phyloP scores from a whole-genome alignment of 2,888 invertebrate genomes.

The Bombylius discolor region DNA sequence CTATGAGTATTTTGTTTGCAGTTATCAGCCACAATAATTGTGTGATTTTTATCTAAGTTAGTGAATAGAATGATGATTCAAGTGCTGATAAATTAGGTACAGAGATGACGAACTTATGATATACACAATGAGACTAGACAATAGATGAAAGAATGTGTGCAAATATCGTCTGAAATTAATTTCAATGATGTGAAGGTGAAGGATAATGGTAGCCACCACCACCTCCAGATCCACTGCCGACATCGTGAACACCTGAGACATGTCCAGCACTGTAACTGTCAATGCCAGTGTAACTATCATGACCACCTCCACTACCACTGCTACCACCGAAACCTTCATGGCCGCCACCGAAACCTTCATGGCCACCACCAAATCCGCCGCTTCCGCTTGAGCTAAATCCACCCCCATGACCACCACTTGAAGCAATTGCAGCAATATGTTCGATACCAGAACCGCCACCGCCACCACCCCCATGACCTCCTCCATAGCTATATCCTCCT shows the following conservation, averaged over 20 bases:
- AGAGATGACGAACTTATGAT: conserved; percentile 6
- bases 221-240: conserved; percentile 6
- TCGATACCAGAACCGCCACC: conserved; percentile 1
- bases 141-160: background rate
- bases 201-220: conserved; percentile 22
- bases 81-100: conserved; percentile 10
- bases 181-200: conserved; percentile 18
- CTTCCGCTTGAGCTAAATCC: background rate
- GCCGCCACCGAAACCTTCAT: background rate
- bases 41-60: conserved; percentile 6
- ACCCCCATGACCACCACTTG: background rate
- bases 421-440: background rate
- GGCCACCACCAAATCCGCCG: background rate
- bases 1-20: background rate
- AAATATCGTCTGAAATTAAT: background rate
- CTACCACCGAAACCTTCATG: background rate
- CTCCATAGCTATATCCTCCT: background rate
- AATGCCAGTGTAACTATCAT: conserved; percentile 23
- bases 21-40: conserved; percentile 6
- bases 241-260: conserved; percentile 20
- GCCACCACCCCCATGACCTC: conserved; percentile 1
- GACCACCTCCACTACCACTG: background rate
- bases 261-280: conserved; percentile 29
- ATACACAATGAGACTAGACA: conserved; percentile 14
- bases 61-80: background rate